Percentiles rank a stretch among this genome's conserved stretches.
phyloP scores from a whole-genome alignment of 2,113 vertebrate genomes.

The Ornithorhynchus anatinus region DNA sequence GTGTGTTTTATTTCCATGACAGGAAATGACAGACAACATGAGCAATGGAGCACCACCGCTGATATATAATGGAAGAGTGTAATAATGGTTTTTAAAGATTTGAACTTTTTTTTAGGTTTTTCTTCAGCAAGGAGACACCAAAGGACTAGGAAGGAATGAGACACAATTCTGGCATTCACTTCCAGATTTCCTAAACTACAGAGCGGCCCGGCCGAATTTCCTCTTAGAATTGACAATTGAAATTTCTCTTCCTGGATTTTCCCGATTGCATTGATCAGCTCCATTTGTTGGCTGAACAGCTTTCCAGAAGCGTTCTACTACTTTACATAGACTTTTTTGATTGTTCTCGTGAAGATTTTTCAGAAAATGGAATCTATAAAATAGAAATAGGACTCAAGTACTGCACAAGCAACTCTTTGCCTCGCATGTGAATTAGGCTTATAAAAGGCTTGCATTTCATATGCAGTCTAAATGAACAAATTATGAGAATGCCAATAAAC shows the following conservation, averaged over 20 bases:
- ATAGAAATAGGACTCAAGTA: slow-evolving; percentile 9
- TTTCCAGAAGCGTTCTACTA: slow-evolving; percentile 50
- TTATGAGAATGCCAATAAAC: slow-evolving; percentile 46
- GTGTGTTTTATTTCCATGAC: slow-evolving; percentile 66
- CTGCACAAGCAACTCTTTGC: slow-evolving; percentile 27
- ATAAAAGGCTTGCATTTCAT: slow-evolving; percentile 51
- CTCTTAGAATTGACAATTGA: slow-evolving; percentile 36
- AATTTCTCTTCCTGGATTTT: slow-evolving; percentile 54
- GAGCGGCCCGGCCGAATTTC: slow-evolving; percentile 47
- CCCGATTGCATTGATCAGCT: slow-evolving; percentile 43
- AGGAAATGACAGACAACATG: slow-evolving; percentile 94
- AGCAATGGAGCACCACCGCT: slow-evolving; percentile 92
- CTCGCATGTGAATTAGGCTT: slow-evolving; percentile 55
- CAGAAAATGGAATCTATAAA: background rate
- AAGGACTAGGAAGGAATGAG: slow-evolving; percentile 34
- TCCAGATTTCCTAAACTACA: slow-evolving; percentile 29
- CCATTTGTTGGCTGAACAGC: slow-evolving; percentile 36
- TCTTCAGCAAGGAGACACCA: slow-evolving; percentile 51
- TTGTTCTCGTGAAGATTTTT: slow-evolving; percentile 41
- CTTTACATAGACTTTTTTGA: slow-evolving; percentile 44
- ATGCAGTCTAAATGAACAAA: slow-evolving; percentile 48
- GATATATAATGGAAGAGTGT: slow-evolving; percentile 86
- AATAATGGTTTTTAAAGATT: slow-evolving; percentile 57
- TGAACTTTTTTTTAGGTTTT: slow-evolving; percentile 48
- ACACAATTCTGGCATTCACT: slow-evolving; percentile 53